These are phyloP conservation scores for Belonocnema kinseyi DNA, from an alignment of 1,140 invertebrate species.

Conservation along the genomic window DNA sequence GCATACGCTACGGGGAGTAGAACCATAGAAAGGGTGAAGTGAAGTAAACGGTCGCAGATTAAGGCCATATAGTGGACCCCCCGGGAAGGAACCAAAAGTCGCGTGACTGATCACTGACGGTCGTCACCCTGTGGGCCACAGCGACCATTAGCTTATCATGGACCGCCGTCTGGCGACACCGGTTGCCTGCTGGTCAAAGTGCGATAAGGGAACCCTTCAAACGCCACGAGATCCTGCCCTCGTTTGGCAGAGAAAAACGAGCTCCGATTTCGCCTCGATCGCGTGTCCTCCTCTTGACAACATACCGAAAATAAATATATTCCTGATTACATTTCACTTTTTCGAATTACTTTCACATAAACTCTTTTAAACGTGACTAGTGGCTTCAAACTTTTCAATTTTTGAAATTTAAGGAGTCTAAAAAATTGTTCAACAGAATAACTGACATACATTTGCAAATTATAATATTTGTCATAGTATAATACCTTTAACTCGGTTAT, in stretches of 20 bases:
- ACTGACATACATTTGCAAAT: too few species aligned
- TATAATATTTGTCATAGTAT: too few species aligned
- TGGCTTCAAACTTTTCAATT: too few species aligned
- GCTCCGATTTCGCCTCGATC: conserved; percentile 13
- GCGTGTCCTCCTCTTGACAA: not conserved
- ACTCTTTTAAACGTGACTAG: too few species aligned
- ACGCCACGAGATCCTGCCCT: not conserved
- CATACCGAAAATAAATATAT: too few species aligned
- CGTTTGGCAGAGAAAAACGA: not conserved
- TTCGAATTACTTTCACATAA: too few species aligned
- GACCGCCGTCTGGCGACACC: conserved; percentile 25
- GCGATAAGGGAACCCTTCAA: not conserved
- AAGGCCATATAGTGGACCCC: not conserved
- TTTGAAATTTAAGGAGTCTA: too few species aligned
- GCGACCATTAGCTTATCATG: conserved; percentile 21
- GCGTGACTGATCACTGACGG: conserved; percentile 13
- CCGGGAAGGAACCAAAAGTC: not conserved
- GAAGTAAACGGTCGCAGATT: not conserved
- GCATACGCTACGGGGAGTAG: not conserved
- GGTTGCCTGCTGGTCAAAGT: not conserved
- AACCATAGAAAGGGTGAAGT: not conserved
- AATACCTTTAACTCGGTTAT: too few species aligned
- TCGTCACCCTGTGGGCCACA: not conserved
- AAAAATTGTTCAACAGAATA: too few species aligned
- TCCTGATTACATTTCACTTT: too few species aligned